Evolutionary conservation across 2,797 vertebrate species (phyloP), one percentile per base, ranked within the genome.

Genomic region (Hydrocynus forskahlii): DNA sequence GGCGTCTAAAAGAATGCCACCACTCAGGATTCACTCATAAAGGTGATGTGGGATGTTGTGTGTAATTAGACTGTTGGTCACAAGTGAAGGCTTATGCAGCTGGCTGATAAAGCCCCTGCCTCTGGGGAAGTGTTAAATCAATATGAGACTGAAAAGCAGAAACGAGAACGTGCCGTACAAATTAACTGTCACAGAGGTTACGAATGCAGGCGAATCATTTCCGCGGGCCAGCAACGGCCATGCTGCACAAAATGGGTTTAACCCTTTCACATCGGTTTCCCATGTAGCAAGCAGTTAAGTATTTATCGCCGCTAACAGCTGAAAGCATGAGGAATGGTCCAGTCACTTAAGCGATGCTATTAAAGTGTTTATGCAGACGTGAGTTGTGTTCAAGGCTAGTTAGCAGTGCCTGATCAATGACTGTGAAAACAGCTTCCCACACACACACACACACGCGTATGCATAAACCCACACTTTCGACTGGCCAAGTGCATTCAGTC

Each of bases 111-210:
- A 48, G 67, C 54, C 71, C 40, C 35, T 40, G 66, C 66, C 66
- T 45, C 38, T 9, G 76, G 78, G 84, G 81, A 87, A 87, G 71
- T 82, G 40, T 81, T 73, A 78, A 90, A 91, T 91, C 89, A 81
- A 87, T 89, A 83, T 25, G n/a, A 77, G 79, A 83, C 86, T 68
- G 55, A 82, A 86, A 86, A 81, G 59, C 57, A 89, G 17, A 86
- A 89, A 90, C 83, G 85, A 85, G 87, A 89, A 86, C 73, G 83
- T 83, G 76, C 68, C 12, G 70, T 83, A 80, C 85, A 81, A 85
- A 88, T 85, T 35, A 83, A 83, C 23, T 68, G 85, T 75, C 71
- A 57, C 80, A 50, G 29, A 67, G 60, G 70, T 80, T 59, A 43
- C 60, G 81, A 43, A 77, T 59, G 55, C 84, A 69, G 74, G 79